Evolutionary conservation across 2,797 vertebrate species (phyloP).

Genomic region (Crocidura indochinensis): DNA sequence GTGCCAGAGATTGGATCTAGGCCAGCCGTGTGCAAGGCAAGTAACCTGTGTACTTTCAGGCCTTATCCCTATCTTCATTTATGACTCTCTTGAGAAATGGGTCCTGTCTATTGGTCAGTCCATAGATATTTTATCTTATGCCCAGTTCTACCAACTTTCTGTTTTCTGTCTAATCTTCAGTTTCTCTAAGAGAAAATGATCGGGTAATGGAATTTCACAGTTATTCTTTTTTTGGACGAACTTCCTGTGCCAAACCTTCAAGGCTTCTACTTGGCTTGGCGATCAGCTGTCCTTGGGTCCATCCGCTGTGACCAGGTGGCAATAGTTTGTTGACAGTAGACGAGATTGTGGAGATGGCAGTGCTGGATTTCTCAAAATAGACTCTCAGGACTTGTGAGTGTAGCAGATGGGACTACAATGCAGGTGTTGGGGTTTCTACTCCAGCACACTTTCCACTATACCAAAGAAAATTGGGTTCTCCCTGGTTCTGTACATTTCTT

Average conservation of each 20-base stretch:
- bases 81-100: neutral
- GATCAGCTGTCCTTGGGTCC: neutral
- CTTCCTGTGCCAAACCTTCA: neutral
- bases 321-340: neutral
- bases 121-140: neutral
- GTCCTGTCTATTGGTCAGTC: neutral
- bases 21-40: too few relatives aligned
- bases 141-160: neutral
- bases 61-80: neutral
- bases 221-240: neutral
- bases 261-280: neutral
- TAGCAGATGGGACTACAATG: neutral
- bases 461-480: neutral
- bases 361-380: neutral
- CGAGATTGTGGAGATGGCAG: neutral
- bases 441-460: neutral
- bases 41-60: too few relatives aligned
- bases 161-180: neutral
- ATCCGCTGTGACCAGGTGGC: neutral
- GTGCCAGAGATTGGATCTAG: too few relatives aligned
- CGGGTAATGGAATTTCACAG: neutral
- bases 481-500: neutral
- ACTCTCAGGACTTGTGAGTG: neutral
- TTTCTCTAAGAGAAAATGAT: neutral
- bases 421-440: neutral